Evolutionary conservation across 1,140 invertebrate species (phyloP).

Genomic region (Aphelinus atriplicis): DNA sequence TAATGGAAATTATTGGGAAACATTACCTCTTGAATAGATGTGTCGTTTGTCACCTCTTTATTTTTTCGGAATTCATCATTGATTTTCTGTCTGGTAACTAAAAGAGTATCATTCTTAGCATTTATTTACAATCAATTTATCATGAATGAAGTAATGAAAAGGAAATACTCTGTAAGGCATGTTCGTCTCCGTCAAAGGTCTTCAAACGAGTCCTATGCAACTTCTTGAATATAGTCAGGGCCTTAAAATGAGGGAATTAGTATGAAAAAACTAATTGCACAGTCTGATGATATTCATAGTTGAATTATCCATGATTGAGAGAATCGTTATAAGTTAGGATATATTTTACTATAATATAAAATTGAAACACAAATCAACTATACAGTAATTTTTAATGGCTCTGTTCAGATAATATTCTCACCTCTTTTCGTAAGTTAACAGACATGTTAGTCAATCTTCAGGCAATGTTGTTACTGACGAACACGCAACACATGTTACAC

Average conservation of each 20-base stretch:
- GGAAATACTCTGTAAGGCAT: conserved; percentile 65
- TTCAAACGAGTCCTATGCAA: conserved; percentile 71
- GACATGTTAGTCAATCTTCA: background rate
- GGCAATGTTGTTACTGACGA: too few species aligned
- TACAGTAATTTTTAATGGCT: background rate
- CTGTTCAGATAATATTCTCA: conserved; percentile 30
- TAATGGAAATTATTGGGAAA: too few species aligned
- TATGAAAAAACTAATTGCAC: too few species aligned
- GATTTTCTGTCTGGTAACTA: conserved; percentile 69
- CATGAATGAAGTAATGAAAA: conserved; percentile 16
- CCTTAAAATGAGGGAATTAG: conserved; percentile 60
- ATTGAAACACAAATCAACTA: background rate
- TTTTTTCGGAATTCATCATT: conserved; percentile 75
- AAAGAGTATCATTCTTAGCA: conserved; percentile 36
- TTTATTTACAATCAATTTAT: background rate
- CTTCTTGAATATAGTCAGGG: conserved; percentile 72
- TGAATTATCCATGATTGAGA: too few species aligned
- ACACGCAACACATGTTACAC: too few species aligned
- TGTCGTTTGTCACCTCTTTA: conserved; percentile 66
- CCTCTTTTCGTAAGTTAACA: conserved; percentile 51
- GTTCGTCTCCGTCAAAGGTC: conserved; percentile 71
- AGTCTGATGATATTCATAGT: too few species aligned
- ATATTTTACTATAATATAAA: background rate
- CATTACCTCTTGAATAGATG: conserved; percentile 69
- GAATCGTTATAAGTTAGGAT: background rate